Conservation (phyloP, 2,113 vertebrate species). For the Octodon degus region DNA sequence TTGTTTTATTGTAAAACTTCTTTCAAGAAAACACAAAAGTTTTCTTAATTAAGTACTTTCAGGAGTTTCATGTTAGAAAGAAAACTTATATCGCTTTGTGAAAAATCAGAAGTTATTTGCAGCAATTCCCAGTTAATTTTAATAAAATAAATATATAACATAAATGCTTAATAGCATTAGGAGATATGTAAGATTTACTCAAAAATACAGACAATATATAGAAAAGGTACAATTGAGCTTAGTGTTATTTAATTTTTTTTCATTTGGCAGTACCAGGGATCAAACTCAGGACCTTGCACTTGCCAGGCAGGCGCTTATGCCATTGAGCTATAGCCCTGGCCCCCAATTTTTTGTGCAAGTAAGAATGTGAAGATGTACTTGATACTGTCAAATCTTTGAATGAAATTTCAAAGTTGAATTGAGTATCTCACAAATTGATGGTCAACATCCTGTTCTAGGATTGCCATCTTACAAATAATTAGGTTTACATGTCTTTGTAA, state of each 20-base stretch:
- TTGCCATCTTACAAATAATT: background rate
- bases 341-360: background rate
- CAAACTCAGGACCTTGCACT: no score
- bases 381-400: background rate
- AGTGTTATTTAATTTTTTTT: background rate
- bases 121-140: background rate
- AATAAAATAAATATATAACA: background rate
- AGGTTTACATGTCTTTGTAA: background rate
- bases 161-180: background rate
- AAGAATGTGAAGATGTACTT: background rate
- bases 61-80: conserved; percentile 18
- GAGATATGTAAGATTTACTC: background rate
- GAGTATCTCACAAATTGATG: background rate
- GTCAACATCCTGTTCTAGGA: background rate
- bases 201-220: background rate
- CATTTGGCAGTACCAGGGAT: no score
- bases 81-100: background rate
- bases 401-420: conserved; percentile 26
- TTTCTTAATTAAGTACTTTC: background rate
- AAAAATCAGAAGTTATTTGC: background rate
- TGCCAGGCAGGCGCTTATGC: no score
- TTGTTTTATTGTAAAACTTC: background rate
- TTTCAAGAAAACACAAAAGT: conserved; percentile 17
- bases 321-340: no score
- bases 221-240: background rate